Conservation (phyloP, 2,797 vertebrate genomes). For the Sebastes cheni region DNA sequence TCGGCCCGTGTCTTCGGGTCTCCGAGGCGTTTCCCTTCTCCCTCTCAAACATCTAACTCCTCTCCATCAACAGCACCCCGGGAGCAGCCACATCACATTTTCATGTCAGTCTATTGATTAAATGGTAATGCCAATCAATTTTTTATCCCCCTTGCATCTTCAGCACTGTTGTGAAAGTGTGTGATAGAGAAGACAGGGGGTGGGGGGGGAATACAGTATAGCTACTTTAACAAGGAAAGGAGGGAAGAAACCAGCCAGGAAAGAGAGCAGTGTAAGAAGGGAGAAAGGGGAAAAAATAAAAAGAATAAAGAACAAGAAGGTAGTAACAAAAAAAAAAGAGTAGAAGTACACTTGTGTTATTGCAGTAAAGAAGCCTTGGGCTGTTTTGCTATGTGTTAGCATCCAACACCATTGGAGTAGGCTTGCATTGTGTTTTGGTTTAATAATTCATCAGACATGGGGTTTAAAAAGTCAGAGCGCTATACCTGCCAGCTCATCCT, state of each 20-base stretch:
- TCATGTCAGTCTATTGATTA: constrained; percentile 58
- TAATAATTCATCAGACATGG: constrained; percentile 63
- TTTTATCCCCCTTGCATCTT: constrained; percentile 50
- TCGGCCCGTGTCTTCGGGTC: constrained; percentile 8
- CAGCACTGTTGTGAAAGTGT: constrained; percentile 13
- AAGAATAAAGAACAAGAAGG: constrained; percentile 1
- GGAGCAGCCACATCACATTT: constrained; percentile 46
- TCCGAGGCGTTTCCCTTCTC: constrained; percentile 27
- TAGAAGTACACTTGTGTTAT: background rate
- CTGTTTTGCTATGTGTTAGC: constrained; percentile 42
- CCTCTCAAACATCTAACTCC: constrained; percentile 31
- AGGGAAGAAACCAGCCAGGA: background rate
- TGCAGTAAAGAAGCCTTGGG: constrained; percentile 32
- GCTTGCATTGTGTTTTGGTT: constrained; percentile 46
- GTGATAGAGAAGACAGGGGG: background rate
- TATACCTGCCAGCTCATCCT: constrained; percentile 45
- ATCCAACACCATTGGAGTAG: constrained; percentile 24
- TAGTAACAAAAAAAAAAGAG: constrained; percentile 5
- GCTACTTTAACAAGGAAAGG: background rate
- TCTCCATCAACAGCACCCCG: constrained; percentile 30
- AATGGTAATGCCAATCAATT: constrained; percentile 61
- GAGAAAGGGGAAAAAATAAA: background rate
- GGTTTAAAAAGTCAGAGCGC: constrained; percentile 41
- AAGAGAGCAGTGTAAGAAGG: background rate
- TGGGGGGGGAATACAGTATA: background rate